Percentiles rank a stretch among this genome's conserved stretches.
Evolutionary conservation across 1,140 invertebrate species (phyloP).

Genomic region (Trachymyrmex septentrionalis): DNA sequence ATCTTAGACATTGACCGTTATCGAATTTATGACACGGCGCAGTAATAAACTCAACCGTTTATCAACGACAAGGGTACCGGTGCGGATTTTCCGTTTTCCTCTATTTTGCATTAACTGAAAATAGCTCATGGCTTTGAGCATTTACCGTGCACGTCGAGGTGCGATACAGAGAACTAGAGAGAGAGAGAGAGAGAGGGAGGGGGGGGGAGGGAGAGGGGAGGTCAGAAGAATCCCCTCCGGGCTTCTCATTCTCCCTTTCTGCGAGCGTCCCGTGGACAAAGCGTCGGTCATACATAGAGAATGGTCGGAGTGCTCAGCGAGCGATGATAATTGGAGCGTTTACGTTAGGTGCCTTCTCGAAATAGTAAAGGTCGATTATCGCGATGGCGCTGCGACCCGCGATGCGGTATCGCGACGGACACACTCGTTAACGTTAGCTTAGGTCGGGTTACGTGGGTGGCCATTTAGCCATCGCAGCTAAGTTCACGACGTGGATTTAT

Average conservation of each 20-base stretch:
- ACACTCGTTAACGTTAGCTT: conserved; percentile 62
- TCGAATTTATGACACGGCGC: conserved; percentile 14
- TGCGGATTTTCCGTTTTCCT: conserved; percentile 17
- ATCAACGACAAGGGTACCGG: background rate
- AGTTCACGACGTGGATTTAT: conserved; percentile 52
- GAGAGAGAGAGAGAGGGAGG: conserved; percentile 16
- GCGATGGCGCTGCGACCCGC: conserved; percentile 10
- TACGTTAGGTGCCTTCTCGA: conserved; percentile 47
- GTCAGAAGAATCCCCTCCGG: background rate
- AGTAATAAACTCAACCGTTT: background rate
- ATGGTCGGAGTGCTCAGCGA: conserved; percentile 11
- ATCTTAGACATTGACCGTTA: background rate
- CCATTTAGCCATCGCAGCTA: conserved; percentile 57
- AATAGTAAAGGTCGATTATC: conserved; percentile 57
- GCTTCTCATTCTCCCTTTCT: conserved; percentile 23
- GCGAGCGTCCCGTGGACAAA: conserved; percentile 40
- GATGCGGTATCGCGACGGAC: conserved; percentile 25
- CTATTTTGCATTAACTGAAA: conserved; percentile 51
- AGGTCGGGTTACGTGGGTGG: conserved; percentile 62
- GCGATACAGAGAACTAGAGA: conserved; percentile 21
- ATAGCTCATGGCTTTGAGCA: conserved; percentile 39
- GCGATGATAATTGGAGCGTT: conserved; percentile 60
- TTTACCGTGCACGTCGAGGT: background rate
- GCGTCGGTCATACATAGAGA: conserved; percentile 39
- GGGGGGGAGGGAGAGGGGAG: background rate